phyloP scores from a whole-genome alignment of 2,888 invertebrate species.

The Pyrgus malvae region DNA sequence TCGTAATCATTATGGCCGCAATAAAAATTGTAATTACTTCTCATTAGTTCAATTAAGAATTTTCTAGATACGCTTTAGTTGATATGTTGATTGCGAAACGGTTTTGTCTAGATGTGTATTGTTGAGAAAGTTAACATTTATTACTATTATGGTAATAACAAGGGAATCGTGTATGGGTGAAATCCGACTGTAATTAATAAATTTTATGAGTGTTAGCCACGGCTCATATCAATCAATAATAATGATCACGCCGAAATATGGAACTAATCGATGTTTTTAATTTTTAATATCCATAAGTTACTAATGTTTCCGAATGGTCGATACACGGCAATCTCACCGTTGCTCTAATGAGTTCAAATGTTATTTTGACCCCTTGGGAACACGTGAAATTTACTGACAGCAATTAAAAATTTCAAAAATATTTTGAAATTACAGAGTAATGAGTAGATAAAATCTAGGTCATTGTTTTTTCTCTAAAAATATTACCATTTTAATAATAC shows the following conservation, averaged over 20 bases:
- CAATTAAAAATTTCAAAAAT: constrained; percentile 2
- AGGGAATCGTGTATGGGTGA: constrained; percentile 60
- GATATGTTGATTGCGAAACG: constrained; percentile 76
- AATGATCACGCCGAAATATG: constrained; percentile 72
- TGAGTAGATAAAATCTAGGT: too few species aligned
- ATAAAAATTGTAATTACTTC: constrained; percentile 82
- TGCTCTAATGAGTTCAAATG: constrained; percentile 24
- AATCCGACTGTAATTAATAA: constrained; percentile 63
- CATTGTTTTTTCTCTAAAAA: too few species aligned
- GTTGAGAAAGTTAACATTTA: constrained; percentile 66
- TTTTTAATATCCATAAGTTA: constrained; percentile 69
- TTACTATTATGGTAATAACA: constrained; percentile 58
- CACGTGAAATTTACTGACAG: neutral
- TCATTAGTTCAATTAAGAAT: constrained; percentile 82
- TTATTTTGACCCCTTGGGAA: constrained; percentile 6
- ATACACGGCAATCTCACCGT: constrained; percentile 11
- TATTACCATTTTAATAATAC: too few species aligned
- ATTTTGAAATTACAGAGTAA: too few species aligned
- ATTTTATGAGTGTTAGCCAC: constrained; percentile 72
- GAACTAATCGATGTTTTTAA: constrained; percentile 72
- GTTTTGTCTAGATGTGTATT: constrained; percentile 60
- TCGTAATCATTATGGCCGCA: constrained; percentile 81
- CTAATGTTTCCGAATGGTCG: constrained; percentile 30
- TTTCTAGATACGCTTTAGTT: constrained; percentile 78
- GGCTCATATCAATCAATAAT: constrained; percentile 74